These are phyloP conservation scores for Apodemia zela DNA, from an alignment of 2,888 invertebrate genomes.

Conservation along the genomic window DNA sequence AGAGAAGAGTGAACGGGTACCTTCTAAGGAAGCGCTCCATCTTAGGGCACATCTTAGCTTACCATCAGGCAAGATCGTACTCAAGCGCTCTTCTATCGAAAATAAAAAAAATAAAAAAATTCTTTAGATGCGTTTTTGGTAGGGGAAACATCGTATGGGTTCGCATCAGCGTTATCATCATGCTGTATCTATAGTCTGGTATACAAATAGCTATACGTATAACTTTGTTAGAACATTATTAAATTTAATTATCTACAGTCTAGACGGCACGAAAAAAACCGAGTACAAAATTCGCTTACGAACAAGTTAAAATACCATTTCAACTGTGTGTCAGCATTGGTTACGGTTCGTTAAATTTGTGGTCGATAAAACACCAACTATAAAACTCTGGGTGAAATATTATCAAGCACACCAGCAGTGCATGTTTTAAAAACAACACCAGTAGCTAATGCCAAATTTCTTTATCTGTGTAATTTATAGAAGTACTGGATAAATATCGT, in stretches of 20 bases:
- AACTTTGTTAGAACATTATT: too few species aligned
- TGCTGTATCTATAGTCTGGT: too few species aligned
- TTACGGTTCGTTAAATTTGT: constrained; percentile 17
- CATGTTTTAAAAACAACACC: background rate
- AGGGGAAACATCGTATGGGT: too few species aligned
- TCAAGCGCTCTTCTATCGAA: too few species aligned
- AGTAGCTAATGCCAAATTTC: background rate
- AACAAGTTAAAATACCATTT: constrained; percentile 11
- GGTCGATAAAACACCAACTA: constrained; percentile 22
- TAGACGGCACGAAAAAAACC: background rate
- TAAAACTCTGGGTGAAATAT: constrained; percentile 19
- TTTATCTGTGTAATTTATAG: background rate
- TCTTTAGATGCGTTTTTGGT: too few species aligned
- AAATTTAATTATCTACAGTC: background rate
- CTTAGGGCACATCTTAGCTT: too few species aligned
- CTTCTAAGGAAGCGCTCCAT: too few species aligned
- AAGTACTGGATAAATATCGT: background rate
- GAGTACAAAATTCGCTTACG: background rate
- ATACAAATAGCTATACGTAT: too few species aligned
- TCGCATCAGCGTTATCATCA: too few species aligned
- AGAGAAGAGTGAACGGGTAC: too few species aligned
- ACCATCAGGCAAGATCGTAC: too few species aligned
- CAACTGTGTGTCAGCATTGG: constrained; percentile 15
- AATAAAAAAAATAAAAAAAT: too few species aligned
- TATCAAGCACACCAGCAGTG: background rate